Conservation (phyloP, 2,888 invertebrate species). For the Athripsodes cinereus region DNA sequence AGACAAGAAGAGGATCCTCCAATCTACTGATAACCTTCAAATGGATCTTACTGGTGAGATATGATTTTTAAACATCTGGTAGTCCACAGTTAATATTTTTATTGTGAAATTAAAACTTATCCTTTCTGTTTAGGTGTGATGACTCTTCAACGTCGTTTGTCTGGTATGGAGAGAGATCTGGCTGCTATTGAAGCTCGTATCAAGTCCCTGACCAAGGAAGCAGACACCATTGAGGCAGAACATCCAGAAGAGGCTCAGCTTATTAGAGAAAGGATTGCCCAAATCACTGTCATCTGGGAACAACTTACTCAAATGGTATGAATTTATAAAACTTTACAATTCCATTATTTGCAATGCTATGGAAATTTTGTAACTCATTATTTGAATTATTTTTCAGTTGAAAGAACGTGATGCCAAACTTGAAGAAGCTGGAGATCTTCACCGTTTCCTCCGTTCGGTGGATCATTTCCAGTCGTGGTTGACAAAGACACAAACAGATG, state of each 20-base stretch:
- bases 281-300: constrained; percentile 94
- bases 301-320: constrained; percentile 87
- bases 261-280: constrained; percentile 83
- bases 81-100: no score
- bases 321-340: neutral
- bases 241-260: constrained; percentile 92
- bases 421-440: constrained; percentile 98
- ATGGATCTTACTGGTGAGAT: constrained; percentile 87
- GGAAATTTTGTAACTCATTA: no score
- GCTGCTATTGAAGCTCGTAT: constrained; percentile 98
- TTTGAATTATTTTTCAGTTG: constrained; percentile 48
- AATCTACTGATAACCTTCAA: constrained; percentile 95
- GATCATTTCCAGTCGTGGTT: constrained; percentile 99
- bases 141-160: constrained; percentile 92
- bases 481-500: constrained; percentile 98
- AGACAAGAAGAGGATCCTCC: constrained; percentile 96
- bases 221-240: constrained; percentile 82
- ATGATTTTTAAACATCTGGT: constrained; percentile 1
- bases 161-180: constrained; percentile 97
- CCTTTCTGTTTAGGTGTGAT: constrained; percentile 66
- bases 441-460: constrained; percentile 94
- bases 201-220: constrained; percentile 89
- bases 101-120: no score
- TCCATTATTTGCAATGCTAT: no score
- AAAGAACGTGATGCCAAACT: constrained; percentile 97